Evolutionary conservation across 2,888 invertebrate genomes (phyloP), one percentile per base, ranked within the genome.

Genomic region (Fissipunctia ypsillon): DNA sequence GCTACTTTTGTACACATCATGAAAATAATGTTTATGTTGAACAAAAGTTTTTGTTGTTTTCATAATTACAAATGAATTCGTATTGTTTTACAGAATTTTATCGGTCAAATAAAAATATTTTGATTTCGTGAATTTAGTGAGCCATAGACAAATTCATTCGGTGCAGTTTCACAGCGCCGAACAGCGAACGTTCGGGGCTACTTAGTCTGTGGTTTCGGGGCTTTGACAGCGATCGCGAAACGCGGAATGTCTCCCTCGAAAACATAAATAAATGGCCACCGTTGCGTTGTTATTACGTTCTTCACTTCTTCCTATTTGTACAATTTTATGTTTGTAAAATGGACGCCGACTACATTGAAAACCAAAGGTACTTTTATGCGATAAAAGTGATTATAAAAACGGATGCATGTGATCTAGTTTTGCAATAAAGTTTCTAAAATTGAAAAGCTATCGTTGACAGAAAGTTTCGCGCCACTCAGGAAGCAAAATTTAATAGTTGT

Each of bases 201-300:
- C n/a, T n/a, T n/a, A n/a, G n/a, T n/a, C n/a, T n/a, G n/a, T n/a
- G n/a, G n/a, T n/a, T 80, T 80, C 79, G 87, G 77, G 54, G 76
- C 81, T 88, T 87, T 93, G 94, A 94, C 92, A 93, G 90, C 93
- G 90, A 93, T n/a, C 25, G 12, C 89, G 89, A 88, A 94, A 93
- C 50, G 38, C 90, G 90, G 89, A 94, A 93, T 93, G 92, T 94
- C 92, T 94, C 93, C 90, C 86, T 85, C 85, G 76, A 94, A 96
- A 96, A 95, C 94, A 90, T 94, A 95, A 96, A 95, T 96, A 96
- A 96, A 96, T 96, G 96, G 96, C 93, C 95, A 96, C 95, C n/a
- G n/a, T n/a, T n/a, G n/a, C 94, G 93, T 95, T 94, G 89, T 91
- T 92, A 89, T 94, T 95, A 95, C 95, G 95, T n/a, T n/a, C n/a